Evolutionary conservation across 1,140 invertebrate species (phyloP).

Genomic region (Orius laevigatus): DNA sequence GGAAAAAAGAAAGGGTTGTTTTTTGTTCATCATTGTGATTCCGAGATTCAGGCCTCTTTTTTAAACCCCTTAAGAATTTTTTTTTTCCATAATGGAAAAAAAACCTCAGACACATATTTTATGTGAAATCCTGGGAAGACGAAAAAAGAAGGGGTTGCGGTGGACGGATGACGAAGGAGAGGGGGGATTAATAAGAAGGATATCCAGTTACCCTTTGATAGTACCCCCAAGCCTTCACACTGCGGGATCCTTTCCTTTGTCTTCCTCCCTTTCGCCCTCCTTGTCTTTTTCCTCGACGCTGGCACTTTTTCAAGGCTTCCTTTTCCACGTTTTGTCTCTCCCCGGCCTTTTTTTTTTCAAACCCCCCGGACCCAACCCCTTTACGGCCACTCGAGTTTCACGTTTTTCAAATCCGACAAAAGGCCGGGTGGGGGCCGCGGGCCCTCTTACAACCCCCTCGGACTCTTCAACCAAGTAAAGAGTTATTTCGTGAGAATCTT

Average conservation of each 20-base stretch:
- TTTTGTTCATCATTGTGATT: no score
- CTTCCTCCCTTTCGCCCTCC: not conserved
- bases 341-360: not conserved
- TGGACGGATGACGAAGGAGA: not conserved
- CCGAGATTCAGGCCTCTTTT: no score
- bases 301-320: constrained; percentile 10
- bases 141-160: not conserved
- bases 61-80: no score
- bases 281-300: constrained; percentile 10
- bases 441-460: no score
- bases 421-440: not conserved
- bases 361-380: not conserved
- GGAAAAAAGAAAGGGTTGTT: no score
- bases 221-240: constrained; percentile 1
- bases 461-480: no score
- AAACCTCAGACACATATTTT: no score
- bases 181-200: constrained; percentile 9
- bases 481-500: no score
- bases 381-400: constrained; percentile 8
- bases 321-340: constrained; percentile 7
- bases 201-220: constrained; percentile 14
- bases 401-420: constrained; percentile 10
- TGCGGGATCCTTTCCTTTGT: not conserved
- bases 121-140: not conserved
- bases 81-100: no score